These are phyloP conservation scores for Dromius quadrimaculatus DNA, from an alignment of 2,888 invertebrate species.

Conservation along the genomic window DNA sequence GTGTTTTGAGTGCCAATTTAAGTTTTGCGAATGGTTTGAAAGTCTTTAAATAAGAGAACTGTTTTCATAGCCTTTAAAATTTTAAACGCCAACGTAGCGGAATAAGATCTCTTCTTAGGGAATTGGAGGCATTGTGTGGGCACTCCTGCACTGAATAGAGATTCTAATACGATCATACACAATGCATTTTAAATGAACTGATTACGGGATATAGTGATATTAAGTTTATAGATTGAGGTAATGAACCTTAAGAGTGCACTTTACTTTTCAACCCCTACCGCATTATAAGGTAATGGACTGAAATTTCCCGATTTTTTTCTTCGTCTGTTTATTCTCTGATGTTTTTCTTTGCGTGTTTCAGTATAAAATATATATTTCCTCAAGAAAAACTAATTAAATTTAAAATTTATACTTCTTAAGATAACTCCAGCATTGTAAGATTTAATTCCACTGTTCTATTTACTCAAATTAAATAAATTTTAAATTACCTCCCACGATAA, in stretches of 20 bases:
- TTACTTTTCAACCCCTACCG: too few relatives aligned
- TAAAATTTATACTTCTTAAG: constrained; percentile 27
- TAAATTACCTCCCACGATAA: constrained; percentile 40
- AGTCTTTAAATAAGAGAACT: constrained; percentile 48
- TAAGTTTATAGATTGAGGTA: constrained; percentile 43
- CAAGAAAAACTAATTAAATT: background rate
- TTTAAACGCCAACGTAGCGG: constrained; percentile 31
- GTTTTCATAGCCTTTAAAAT: constrained; percentile 51
- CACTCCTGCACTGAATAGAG: constrained; percentile 13
- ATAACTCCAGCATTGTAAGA: constrained; percentile 16
- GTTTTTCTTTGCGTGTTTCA: background rate
- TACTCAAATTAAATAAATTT: constrained; percentile 44
- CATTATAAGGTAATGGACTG: too few relatives aligned
- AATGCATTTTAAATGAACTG: constrained; percentile 52
- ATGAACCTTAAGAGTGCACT: constrained; percentile 39
- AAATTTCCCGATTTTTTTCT: too few relatives aligned
- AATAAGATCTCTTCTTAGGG: constrained; percentile 39
- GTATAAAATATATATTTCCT: background rate
- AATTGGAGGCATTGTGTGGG: constrained; percentile 46
- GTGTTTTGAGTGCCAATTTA: constrained; percentile 49
- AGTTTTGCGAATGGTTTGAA: constrained; percentile 42
- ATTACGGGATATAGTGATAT: constrained; percentile 39
- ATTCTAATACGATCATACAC: constrained; percentile 48
- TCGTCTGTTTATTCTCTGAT: too few relatives aligned
- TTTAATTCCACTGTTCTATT: constrained; percentile 34